A percentile compares a stretch with the other conserved stretches of the same genome.
These are phyloP conservation scores for Callaeas wilsoni DNA, from an alignment of 2,113 vertebrate genomes.

Conservation along the genomic window DNA sequence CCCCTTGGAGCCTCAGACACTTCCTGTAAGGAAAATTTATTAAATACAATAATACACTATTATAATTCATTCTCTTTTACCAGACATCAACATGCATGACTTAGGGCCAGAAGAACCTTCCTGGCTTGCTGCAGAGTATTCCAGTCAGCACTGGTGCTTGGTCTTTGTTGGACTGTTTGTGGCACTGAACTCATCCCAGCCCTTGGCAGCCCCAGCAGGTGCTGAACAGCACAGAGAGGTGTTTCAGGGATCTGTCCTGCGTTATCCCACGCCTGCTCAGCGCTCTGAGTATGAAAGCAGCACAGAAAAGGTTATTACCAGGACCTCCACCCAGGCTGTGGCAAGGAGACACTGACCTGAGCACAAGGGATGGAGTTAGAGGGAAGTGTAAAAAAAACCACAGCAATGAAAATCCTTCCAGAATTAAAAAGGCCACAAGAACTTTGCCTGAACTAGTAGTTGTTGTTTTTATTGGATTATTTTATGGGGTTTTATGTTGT, in stretches of 20 bases:
- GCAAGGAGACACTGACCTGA: not conserved
- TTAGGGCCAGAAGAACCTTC: not conserved
- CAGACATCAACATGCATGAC: accelerated
- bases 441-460: slow-evolving; percentile 27
- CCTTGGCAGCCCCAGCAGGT: not conserved
- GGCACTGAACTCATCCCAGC: not conserved
- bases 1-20: not conserved
- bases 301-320: not conserved
- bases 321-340: not conserved
- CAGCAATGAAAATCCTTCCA: not conserved
- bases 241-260: not conserved
- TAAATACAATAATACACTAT: not conserved
- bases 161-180: too few relatives aligned
- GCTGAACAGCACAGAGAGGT: not conserved
- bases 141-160: too few relatives aligned
- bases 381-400: not conserved
- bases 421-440: slow-evolving; percentile 40
- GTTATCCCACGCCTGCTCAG: not conserved
- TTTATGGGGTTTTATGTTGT: slow-evolving; percentile 52
- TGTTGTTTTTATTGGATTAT: slow-evolving; percentile 59
- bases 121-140: not conserved
- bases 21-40: not conserved
- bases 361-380: not conserved
- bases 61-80: not conserved
- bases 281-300: not conserved